These are phyloP conservation scores for Troides aeacus DNA, from an alignment of 2,888 invertebrate genomes.

Conservation along the genomic window DNA sequence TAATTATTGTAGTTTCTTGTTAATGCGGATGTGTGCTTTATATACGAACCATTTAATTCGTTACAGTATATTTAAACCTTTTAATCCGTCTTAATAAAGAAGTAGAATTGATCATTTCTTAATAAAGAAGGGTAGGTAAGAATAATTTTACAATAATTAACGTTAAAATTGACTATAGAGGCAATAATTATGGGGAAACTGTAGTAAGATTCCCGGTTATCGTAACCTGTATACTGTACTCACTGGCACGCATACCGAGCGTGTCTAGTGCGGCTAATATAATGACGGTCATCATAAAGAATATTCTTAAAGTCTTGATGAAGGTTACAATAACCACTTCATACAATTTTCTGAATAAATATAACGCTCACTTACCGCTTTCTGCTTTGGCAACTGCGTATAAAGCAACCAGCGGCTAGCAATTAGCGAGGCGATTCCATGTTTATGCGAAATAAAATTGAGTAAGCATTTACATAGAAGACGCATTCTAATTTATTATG, in stretches of 20 bases:
- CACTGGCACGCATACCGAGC: too few relatives aligned
- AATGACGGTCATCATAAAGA: background rate
- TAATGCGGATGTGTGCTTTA: background rate
- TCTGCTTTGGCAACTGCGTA: slow-evolving; percentile 58
- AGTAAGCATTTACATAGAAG: slow-evolving; percentile 48
- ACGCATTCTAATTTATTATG: slow-evolving; percentile 43
- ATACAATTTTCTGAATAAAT: slow-evolving; percentile 36
- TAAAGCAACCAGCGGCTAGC: slow-evolving; percentile 43
- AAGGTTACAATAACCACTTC: slow-evolving; percentile 8
- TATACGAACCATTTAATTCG: background rate
- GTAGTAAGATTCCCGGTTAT: too few relatives aligned
- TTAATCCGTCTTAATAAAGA: background rate
- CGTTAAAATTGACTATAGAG: too few relatives aligned
- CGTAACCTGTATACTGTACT: too few relatives aligned
- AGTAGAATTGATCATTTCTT: background rate
- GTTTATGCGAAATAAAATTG: slow-evolving; percentile 55
- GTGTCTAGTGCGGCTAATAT: too few relatives aligned
- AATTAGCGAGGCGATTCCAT: slow-evolving; percentile 49
- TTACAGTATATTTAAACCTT: background rate
- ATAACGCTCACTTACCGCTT: slow-evolving; percentile 58
- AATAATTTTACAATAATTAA: too few relatives aligned
- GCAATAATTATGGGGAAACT: too few relatives aligned
- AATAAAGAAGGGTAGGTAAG: background rate
- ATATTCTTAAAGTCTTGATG: background rate
- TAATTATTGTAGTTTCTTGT: background rate